Evolutionary conservation across 2,888 invertebrate species (phyloP).

Genomic region (Sinotaia quadrata): DNA sequence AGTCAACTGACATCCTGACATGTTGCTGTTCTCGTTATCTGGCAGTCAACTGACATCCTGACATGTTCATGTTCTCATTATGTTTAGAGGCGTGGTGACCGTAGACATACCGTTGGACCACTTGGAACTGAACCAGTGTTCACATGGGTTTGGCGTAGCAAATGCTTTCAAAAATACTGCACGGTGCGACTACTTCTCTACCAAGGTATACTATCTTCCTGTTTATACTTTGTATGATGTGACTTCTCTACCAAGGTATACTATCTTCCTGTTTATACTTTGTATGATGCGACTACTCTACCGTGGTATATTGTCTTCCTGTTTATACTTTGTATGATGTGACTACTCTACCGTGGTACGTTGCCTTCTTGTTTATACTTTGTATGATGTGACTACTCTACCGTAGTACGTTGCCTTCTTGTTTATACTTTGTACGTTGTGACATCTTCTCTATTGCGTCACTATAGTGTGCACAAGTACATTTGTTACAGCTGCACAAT

Average conservation of each 20-base stretch:
- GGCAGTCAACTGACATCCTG: too few species aligned
- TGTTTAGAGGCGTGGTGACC: slow-evolving; percentile 93
- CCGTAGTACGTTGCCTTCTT: background rate
- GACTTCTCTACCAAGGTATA: background rate
- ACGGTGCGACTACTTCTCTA: slow-evolving; percentile 89
- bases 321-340: background rate
- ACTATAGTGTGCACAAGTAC: too few species aligned
- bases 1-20: too few species aligned
- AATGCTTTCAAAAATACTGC: slow-evolving; percentile 95
- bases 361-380: background rate
- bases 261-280: background rate
- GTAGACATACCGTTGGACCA: slow-evolving; percentile 91
- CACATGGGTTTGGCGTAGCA: slow-evolving; percentile 83
- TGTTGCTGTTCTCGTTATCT: too few species aligned
- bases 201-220: slow-evolving; percentile 93
- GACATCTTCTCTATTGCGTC: background rate
- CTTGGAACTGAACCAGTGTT: slow-evolving; percentile 94
- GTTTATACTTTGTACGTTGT: background rate
- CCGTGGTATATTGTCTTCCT: background rate
- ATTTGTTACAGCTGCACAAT: too few species aligned
- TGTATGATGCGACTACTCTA: too few species aligned
- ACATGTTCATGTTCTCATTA: too few species aligned
- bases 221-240: too few species aligned
- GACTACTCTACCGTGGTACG: background rate
- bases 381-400: background rate